Percentiles rank a stretch among this genome's conserved stretches.
These are phyloP conservation scores for Parambassis ranga DNA, from an alignment of 2,797 vertebrate genomes.

Conservation along the genomic window DNA sequence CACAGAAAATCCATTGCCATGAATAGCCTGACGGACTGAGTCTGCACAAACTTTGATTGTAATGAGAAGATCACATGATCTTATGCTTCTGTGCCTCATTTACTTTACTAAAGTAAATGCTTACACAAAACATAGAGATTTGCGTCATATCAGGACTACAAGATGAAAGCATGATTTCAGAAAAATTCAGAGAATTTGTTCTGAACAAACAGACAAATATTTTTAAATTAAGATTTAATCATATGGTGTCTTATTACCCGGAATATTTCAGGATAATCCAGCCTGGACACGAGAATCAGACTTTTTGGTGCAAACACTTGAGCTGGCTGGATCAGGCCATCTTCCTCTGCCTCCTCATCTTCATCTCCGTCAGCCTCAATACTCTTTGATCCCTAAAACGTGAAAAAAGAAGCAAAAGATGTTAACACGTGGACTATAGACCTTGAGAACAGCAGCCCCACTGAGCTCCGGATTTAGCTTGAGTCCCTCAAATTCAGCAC, in stretches of 20 bases:
- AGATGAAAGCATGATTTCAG: conserved; percentile 47
- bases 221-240: conserved; percentile 55
- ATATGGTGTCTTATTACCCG: conserved; percentile 83
- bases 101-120: conserved; percentile 6
- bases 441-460: neutral
- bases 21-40: neutral
- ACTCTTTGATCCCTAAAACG: conserved; percentile 89
- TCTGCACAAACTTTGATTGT: conserved; percentile 6
- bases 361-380: conserved; percentile 86
- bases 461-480: conserved; percentile 23
- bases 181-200: conserved; percentile 31
- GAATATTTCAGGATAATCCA: conserved; percentile 98
- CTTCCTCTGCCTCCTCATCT: conserved; percentile 82
- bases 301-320: conserved; percentile 99
- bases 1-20: neutral
- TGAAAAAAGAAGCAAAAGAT: conserved; percentile 28
- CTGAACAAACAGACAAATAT: conserved; percentile 27
- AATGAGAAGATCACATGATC: conserved; percentile 9
- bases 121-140: conserved; percentile 26
- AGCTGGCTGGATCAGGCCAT: conserved; percentile 93
- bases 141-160: conserved; percentile 16
- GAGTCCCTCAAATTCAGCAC: neutral
- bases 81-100: conserved; percentile 12
- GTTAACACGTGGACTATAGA: conserved; percentile 30
- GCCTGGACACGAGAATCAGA: conserved; percentile 94